Conservation (phyloP, 2,113 vertebrate genomes). For the Potamarius usumacintae region DNA sequence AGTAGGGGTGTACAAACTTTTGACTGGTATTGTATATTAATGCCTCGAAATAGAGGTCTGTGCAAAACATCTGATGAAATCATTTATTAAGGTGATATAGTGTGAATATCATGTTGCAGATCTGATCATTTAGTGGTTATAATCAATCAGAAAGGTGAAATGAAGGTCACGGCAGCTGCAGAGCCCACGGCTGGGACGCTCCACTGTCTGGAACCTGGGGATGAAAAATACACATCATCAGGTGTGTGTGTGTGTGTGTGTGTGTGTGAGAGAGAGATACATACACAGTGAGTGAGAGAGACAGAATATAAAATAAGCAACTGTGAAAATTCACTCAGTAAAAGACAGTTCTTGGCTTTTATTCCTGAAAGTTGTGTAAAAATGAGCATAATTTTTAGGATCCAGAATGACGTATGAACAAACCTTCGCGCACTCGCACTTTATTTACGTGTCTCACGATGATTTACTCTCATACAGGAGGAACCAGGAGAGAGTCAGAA, state of each 20-base stretch:
- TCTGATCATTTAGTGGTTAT: background rate
- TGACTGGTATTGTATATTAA: no score
- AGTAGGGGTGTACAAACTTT: no score
- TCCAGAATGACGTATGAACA: background rate
- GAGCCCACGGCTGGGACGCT: slow-evolving; percentile 63
- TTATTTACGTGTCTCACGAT: background rate
- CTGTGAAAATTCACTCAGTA: background rate
- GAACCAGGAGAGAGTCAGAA: no score
- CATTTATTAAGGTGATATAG: no score
- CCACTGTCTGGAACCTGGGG: slow-evolving; percentile 63
- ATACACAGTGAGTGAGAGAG: no score
- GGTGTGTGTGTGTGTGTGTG: background rate
- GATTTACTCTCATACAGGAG: background rate
- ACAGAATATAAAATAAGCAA: background rate
- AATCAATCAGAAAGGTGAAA: background rate
- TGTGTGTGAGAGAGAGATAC: background rate
- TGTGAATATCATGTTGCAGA: background rate
- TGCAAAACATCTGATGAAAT: no score
- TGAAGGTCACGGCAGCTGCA: slow-evolving; percentile 55
- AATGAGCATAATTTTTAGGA: background rate
- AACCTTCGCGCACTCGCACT: background rate
- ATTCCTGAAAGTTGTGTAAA: background rate
- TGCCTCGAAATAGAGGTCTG: no score
- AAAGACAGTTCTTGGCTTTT: no score
- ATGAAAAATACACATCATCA: slow-evolving; percentile 9